Base-by-base conservation (phyloP, 2,113 vertebrate species). In the Rhynchomys soricoides region DNA sequence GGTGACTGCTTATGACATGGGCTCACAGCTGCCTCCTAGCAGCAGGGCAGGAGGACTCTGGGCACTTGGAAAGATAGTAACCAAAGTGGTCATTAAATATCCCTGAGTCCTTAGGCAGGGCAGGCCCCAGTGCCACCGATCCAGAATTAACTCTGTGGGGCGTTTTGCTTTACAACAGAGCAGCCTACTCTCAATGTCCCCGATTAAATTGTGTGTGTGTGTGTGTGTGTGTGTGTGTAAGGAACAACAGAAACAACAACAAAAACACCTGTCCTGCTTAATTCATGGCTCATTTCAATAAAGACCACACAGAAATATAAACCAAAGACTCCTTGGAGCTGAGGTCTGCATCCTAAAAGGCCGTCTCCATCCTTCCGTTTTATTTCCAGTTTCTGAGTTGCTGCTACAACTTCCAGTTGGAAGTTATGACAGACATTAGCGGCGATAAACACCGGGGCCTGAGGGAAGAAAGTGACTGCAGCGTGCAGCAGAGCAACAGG, bases 111-210 rank as follows among this genome's bases (percentile, higher is more conserved):
- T 21, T 1, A 43, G 78, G 24, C 2, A 16, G 19, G 78, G 16
- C 0, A 1, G 68, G 66, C 19, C 45, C 68, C 66, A 13, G 81
- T 0, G 34, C 43, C 26, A 40, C 55, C 43, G 55, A 15, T 3
- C 0, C 2, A 62, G 48, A 34, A 50, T 68, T 9, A 24, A 13
- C 85, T n/a, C 52, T 17, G 86, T 0, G 31, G 75, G 19, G 0
- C 3, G 0, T n/a, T 78, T 81, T 17, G 9, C 40, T 93, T 55
- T 22, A 29, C 43, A 22, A 4, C 0, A 13, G 29, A 50, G n/a
- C 13, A 0, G 0, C 1, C 37, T 0, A 22, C 78, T 45, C 17
- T 31, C 21, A 6, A 0, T 11, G 83, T 6, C 34, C 0, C 0
- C 21, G n/a, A 37, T 0, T 1, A 57, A 86, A 34, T n/a, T 68